Percentiles rank a stretch among this genome's conserved stretches.
These are phyloP conservation scores for Zophobas atratus DNA, from an alignment of 1,140 invertebrate species.

Conservation along the genomic window DNA sequence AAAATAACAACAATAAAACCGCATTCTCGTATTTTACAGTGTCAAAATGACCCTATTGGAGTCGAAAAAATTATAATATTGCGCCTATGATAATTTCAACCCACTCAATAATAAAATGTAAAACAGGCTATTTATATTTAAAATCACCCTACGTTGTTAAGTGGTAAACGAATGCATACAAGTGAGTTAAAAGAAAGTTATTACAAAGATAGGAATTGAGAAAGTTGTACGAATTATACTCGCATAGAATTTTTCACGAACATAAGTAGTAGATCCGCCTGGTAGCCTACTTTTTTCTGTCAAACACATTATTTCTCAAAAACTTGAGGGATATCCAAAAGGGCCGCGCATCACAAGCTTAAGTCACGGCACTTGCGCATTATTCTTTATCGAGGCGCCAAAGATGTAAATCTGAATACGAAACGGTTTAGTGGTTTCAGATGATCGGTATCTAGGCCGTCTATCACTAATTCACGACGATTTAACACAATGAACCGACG, in stretches of 20 bases:
- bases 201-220: constrained; percentile 58
- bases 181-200: constrained; percentile 47
- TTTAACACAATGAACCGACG: constrained; percentile 24
- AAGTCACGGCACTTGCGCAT: constrained; percentile 4
- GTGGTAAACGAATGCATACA: constrained; percentile 29
- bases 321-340: not conserved
- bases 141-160: constrained; percentile 30
- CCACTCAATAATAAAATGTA: constrained; percentile 16
- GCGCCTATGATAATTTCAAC: not conserved
- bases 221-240: constrained; percentile 60
- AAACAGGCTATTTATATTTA: constrained; percentile 37
- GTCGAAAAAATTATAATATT: no score
- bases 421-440: not conserved
- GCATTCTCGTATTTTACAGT: no score
- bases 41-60: no score
- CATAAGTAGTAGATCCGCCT: constrained; percentile 54
- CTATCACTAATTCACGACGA: constrained; percentile 1
- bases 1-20: no score
- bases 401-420: constrained; percentile 24
- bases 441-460: constrained; percentile 4
- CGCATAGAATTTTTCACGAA: constrained; percentile 55
- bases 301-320: constrained; percentile 18
- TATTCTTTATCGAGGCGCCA: constrained; percentile 3
- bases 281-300: constrained; percentile 57
- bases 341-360: not conserved